Evolutionary conservation across 2,113 vertebrate genomes (phyloP), one percentile per base, ranked within the genome.

Genomic region (Bubalus kerabau): DNA sequence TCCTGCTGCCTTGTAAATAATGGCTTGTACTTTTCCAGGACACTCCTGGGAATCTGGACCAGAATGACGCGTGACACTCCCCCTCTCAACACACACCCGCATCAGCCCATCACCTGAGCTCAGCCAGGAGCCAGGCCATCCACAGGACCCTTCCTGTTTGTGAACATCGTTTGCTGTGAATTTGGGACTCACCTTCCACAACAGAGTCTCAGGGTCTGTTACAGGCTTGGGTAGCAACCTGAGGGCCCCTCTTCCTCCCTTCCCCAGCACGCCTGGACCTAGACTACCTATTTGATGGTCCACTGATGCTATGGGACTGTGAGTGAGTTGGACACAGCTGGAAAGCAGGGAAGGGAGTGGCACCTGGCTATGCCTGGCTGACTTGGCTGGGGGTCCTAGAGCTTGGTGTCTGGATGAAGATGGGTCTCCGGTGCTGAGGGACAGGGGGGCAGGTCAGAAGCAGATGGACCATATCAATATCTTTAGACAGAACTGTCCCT

Each of bases 251-350:
- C 6, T 2, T 14, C 21, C 15, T 57, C 23, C 15, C 19, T 24
- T 40, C 5, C 5, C 62, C 40, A 30, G 46, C n/a, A 28, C 1
- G 9, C 9, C 15, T 17, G 3, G 2, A 32, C 50, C 54, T 26
- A 28, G 82, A n/a, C 43, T 56, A n/a, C 7, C 59, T 1, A 2
- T 28, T 43, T 2, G 3, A 36, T 36, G n/a, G 21, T 2, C 52
- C 56, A 1, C 13, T 2, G 0, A 30, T 1, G 3, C n/a, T 14
- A 3, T 0, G 9, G 19, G 88, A 12, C 62, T 16, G 2, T n/a
- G 59, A 40, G 74, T 15, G 28, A n/a, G 32, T 6, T 26, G 26
- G 36, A 16, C 4, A 0, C 15, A 30, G 23, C 62, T 85, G 32
- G 7, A 57, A 36, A 32, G 59, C 23, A 78, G 46, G 80, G 56